Base-by-base conservation (phyloP, 2,113 vertebrate species). In the Probosciger aterrimus region DNA sequence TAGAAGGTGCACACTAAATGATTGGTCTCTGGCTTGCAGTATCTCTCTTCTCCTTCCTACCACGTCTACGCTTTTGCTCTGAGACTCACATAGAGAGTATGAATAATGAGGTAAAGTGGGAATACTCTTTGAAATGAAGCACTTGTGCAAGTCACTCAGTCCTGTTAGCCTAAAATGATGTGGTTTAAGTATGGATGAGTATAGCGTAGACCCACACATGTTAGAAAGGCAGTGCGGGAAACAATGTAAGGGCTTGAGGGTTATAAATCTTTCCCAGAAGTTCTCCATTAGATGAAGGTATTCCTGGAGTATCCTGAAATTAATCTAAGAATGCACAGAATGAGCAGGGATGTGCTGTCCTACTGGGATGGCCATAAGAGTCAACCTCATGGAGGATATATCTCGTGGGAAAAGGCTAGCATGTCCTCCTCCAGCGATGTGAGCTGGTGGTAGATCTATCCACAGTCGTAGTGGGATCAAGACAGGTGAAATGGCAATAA, bases 151-250 rank as follows among this genome's bases (percentile, higher is more conserved):
- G 3, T 3, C 5, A 11, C 6, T 65, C 27, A 6, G 30, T 62
- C 10, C 11, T 69, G 80, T 47, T 67, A 69, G 3, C 17, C 31
- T 70, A 53, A 80, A 81, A 70, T 67, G 14, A 14, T 17, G 9
- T 49, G 33, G 5, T 83, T 62, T 60, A 57, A 11, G 10, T 75
- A 46, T 15, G 5, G 35, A 44, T 43, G 33, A 62, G 1, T 24
- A 30, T 3, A 44, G 22, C 7, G 59, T 14, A 91, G 23, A 57
- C 7, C 25, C 0, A 0, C 55, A 27, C 6, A 27, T 0, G 0
- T 68, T 39, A 65, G 67, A 90, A 90, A 69, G 22, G 12, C 52
- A 37, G 15, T 55, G 33, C 14, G 70, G 64, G 62, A 86, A 86
- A 59, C 12, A 46, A 5, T 37, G 1, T 46, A 67, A 70, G 18